Evolutionary conservation across 2,113 vertebrate genomes (phyloP).

Genomic region (Bos taurus): ARS-UCD2.0 NC_037332.1:29539501-29540000

Average conservation of each 20-base stretch:
- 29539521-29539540: neutral
- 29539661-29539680: neutral
- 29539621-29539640: neutral
- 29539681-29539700: neutral
- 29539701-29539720: neutral
- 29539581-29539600: neutral
- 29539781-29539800: neutral
- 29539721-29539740: neutral
- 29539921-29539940: neutral
- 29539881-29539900: neutral
- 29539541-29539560: neutral
- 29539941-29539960: neutral
- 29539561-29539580: neutral
- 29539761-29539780: neutral
- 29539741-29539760: neutral
- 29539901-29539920: neutral
- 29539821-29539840: neutral
- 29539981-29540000: neutral
- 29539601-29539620: neutral
- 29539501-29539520: neutral
- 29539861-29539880: neutral
- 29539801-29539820: neutral
- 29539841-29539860: neutral
- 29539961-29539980: neutral
- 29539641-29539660: neutral